Conservation (phyloP, 2,888 invertebrate genomes). For the Lepidocyrtinus sp. region DNA sequence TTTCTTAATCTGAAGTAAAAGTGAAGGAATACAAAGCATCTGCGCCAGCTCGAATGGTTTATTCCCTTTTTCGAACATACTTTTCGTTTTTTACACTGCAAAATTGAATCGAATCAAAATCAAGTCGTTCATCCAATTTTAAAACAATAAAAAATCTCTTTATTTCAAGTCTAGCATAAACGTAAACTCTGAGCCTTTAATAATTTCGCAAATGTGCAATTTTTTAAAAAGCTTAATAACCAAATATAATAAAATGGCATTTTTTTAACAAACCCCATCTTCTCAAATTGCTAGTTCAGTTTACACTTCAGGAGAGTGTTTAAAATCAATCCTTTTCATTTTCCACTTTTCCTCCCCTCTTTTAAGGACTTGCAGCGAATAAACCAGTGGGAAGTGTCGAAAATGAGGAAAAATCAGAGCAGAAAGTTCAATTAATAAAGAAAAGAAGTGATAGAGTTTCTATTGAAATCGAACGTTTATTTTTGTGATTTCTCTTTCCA, state of each 20-base stretch:
- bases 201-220: constrained; percentile 1
- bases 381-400: constrained; percentile 4
- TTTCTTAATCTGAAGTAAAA: neutral
- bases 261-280: neutral
- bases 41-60: no score
- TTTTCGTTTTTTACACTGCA: no score
- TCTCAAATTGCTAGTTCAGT: no score
- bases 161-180: no score
- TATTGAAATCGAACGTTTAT: neutral
- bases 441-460: neutral
- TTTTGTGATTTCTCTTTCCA: neutral
- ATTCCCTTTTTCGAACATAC: neutral
- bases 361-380: neutral
- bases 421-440: constrained; percentile 1
- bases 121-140: neutral
- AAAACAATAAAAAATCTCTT: neutral
- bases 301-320: neutral
- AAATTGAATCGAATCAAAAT: constrained; percentile 7
- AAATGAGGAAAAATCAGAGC: neutral
- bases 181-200: neutral
- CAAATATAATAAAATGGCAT: neutral
- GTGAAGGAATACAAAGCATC: constrained; percentile 7
- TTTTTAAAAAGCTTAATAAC: neutral
- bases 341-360: neutral
- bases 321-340: constrained; percentile 4